Evolutionary conservation across 2,797 vertebrate species (phyloP).

Genomic region (Danio choprae): DNA sequence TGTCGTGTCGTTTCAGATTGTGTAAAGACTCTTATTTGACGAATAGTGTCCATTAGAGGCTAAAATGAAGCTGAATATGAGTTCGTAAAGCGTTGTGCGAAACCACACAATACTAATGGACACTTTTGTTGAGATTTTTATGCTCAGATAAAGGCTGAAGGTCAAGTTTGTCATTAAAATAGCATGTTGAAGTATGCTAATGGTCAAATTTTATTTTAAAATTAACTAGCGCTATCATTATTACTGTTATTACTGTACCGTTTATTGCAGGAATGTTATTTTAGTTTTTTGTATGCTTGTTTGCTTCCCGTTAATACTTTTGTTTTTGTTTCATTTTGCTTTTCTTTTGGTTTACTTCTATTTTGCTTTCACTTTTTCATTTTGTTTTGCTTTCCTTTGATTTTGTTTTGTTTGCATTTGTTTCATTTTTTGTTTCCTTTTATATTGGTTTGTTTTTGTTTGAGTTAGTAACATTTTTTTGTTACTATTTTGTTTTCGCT

Average conservation of each 20-base stretch:
- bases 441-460: background rate
- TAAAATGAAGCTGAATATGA: background rate
- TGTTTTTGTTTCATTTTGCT: background rate
- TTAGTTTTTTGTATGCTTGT: background rate
- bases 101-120: background rate
- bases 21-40: background rate
- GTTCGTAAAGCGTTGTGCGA: background rate
- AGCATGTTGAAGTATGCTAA: background rate
- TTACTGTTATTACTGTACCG: background rate
- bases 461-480: background rate
- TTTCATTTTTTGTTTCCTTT: background rate
- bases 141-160: background rate
- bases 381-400: background rate
- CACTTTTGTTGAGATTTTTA: background rate
- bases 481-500: background rate
- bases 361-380: background rate
- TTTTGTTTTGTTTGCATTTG: background rate
- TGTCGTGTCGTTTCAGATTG: no score
- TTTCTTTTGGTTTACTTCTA: no score
- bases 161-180: background rate
- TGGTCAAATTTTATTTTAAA: background rate
- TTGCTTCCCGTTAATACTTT: background rate
- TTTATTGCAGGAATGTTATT: background rate
- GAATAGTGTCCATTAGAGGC: background rate
- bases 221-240: background rate